Evolutionary conservation across 1,140 invertebrate species (phyloP).

Genomic region (Oscheius sp.): DNA sequence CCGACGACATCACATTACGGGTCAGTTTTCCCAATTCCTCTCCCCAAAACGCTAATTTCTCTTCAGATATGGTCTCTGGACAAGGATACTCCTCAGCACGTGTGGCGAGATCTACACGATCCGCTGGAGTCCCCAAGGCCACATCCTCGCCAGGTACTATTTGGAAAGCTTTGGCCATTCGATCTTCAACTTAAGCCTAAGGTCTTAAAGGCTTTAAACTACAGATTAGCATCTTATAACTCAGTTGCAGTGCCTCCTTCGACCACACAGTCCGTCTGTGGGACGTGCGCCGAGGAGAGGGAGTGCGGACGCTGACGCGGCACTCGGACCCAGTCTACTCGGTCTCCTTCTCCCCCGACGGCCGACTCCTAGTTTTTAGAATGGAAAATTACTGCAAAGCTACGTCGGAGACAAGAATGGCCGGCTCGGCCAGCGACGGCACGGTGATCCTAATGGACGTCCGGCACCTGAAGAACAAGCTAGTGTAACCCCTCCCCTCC

Average conservation of each 20-base stretch:
- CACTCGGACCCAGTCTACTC: slow-evolving; percentile 79
- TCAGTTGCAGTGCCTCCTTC: slow-evolving; percentile 79
- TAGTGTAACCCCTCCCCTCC: not conserved
- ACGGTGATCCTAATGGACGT: slow-evolving; percentile 64
- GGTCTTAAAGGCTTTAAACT: no score
- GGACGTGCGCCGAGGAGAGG: slow-evolving; percentile 93
- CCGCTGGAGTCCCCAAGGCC: slow-evolving; percentile 96
- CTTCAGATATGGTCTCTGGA: slow-evolving; percentile 93
- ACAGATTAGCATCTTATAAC: no score
- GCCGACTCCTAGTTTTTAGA: slow-evolving; percentile 77
- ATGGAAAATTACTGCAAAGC: slow-evolving; percentile 89
- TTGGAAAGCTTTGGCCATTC: not conserved
- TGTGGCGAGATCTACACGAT: slow-evolving; percentile 99
- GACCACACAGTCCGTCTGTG: slow-evolving; percentile 89
- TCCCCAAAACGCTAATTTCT: not conserved
- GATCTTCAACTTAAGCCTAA: no score
- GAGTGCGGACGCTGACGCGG: slow-evolving; percentile 59
- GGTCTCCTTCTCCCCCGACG: slow-evolving; percentile 77
- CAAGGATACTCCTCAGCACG: slow-evolving; percentile 90
- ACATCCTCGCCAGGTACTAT: slow-evolving; percentile 82
- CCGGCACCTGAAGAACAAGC: slow-evolving; percentile 6
- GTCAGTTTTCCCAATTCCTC: slow-evolving; percentile 54
- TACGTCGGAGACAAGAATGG: slow-evolving; percentile 85
- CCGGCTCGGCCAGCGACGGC: slow-evolving; percentile 94
- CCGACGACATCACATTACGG: slow-evolving; percentile 97